These are phyloP conservation scores for Cotesia chilonis DNA, from an alignment of 1,140 invertebrate genomes.

Conservation along the genomic window DNA sequence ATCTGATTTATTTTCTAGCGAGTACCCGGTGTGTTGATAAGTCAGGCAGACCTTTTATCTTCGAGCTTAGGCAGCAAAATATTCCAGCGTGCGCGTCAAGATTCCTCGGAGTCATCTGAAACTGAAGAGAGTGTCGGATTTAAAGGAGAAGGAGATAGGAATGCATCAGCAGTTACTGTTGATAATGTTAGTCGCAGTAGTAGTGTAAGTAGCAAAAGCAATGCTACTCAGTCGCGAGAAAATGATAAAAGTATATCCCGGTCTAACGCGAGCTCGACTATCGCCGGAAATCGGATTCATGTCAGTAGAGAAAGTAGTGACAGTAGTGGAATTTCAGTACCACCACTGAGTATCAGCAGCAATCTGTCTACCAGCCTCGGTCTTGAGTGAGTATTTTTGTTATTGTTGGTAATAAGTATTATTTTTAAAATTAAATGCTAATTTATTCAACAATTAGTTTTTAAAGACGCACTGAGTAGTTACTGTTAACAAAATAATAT, in stretches of 20 bases:
- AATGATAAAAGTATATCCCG: not conserved
- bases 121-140: constrained; percentile 41
- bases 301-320: constrained; percentile 11
- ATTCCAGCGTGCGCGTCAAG: constrained; percentile 38
- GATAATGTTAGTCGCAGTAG: not conserved
- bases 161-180: constrained; percentile 8
- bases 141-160: constrained; percentile 29
- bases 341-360: constrained; percentile 45
- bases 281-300: constrained; percentile 33
- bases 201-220: constrained; percentile 9
- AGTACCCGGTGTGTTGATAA: constrained; percentile 67
- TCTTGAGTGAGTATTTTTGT: constrained; percentile 13
- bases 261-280: constrained; percentile 3
- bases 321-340: constrained; percentile 49
- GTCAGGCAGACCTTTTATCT: constrained; percentile 50
- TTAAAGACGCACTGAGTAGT: no score
- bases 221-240: constrained; percentile 19
- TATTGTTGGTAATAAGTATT: not conserved
- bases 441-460: no score
- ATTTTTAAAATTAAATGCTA: no score
- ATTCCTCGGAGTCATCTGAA: constrained; percentile 52
- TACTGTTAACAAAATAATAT: no score
- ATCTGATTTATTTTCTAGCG: constrained; percentile 58
- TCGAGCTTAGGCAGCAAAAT: constrained; percentile 45
- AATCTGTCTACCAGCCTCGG: constrained; percentile 30